Base-by-base conservation (phyloP, 2,888 invertebrate genomes). In the Hoplodrina blanda region DNA sequence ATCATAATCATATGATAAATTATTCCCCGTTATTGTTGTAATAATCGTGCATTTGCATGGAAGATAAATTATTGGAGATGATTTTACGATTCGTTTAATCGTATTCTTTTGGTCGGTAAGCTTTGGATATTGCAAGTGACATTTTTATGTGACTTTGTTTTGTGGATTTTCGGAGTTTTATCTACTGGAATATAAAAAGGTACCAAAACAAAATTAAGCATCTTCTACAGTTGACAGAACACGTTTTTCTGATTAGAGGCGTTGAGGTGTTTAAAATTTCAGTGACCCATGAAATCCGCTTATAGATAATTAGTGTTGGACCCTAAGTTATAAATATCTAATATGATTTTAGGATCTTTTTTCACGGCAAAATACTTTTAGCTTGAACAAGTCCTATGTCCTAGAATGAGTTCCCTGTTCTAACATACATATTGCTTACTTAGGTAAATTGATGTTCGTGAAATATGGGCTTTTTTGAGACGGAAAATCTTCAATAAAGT, bases 261-360 rank as follows among this genome's bases (percentile, higher is more conserved):
- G 77, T 69, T 85, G 71, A 69, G 69, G 81, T 81, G 79, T 63
- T 30, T 50, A 72, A 82, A 84, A 82, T 76, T 84, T 69, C 86
- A 84, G 57, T 84, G 85, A 82, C 83, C 84, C 86, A 75, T 85
- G 62, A 78, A 85, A 79, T 80, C 62, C 54, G 72, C 55, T 74
- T 77, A 75, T 68, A 71, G 62, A 68, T 78, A 79, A 80, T 84
- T 83, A 71, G 73, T 64, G 60, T 69, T 55, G 62, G 49, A 71
- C 55, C 59, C 59, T 15, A 46, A 66, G 54, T 62, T 82, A 82
- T 78, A 65, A 81, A 74, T 81, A 81, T 46, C 17, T 73, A 64
- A 57, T 33, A 71, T 60, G 19, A 69, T 64, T 62, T 62, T 17
- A 62, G 65, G 59, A 37, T 62, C 37, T 46, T 64, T 80, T 66